Evolutionary conservation across 35 echinoderm and acorn worm genomes (phyloP).

Genomic region (Acanthaster planci): DNA sequence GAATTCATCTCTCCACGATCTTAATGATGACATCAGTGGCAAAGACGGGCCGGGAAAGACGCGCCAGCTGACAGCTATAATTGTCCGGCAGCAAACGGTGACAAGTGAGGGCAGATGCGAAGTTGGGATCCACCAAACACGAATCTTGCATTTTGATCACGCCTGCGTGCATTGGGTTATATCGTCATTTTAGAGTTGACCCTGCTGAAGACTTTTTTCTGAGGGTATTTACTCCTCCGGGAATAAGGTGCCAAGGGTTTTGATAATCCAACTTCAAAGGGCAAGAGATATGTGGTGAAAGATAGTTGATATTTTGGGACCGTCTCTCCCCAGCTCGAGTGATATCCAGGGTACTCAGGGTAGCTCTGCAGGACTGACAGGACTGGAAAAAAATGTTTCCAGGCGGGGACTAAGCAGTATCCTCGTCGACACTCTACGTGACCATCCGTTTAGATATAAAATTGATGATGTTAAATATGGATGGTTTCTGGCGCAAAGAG

Average conservation of each 20-base stretch:
- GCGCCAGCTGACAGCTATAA: conserved; percentile 12
- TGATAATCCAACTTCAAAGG: conserved; percentile 5
- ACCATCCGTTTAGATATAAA: too few relatives aligned
- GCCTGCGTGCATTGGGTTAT: not conserved
- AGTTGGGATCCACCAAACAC: not conserved
- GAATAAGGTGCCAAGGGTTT: conserved; percentile 20
- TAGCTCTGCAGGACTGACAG: too few relatives aligned
- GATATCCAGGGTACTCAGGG: too few relatives aligned
- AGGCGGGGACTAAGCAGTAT: too few relatives aligned
- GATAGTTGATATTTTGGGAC: too few relatives aligned
- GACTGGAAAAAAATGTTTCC: too few relatives aligned
- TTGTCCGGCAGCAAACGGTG: not conserved
- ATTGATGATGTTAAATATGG: too few relatives aligned
- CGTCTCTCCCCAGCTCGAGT: too few relatives aligned
- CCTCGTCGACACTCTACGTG: too few relatives aligned
- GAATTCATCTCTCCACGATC: not conserved
- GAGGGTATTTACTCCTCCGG: conserved; percentile 8
- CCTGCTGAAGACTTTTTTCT: not conserved
- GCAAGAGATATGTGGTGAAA: conserved; percentile 13
- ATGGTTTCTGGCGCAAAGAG: too few relatives aligned
- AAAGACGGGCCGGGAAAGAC: not conserved
- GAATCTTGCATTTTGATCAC: not conserved
- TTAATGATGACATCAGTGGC: conserved; percentile 28
- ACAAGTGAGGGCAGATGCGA: not conserved
- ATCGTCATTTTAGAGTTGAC: not conserved